A percentile compares a stretch with the other conserved stretches of the same genome.
These are phyloP conservation scores for Listronotus bonariensis DNA, from an alignment of 1,140 invertebrate genomes.

Conservation along the genomic window DNA sequence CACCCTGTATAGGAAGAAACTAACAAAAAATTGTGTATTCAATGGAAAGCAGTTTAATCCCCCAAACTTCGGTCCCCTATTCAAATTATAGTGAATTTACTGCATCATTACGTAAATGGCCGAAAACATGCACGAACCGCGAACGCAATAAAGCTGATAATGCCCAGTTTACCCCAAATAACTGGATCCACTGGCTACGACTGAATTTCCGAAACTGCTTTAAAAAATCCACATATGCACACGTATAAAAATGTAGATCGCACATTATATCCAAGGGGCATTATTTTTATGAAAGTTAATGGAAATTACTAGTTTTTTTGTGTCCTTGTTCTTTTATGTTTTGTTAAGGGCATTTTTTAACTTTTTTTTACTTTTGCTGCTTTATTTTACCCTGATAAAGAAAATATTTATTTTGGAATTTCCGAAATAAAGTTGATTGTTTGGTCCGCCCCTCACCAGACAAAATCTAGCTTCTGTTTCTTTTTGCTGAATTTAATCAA, in stretches of 20 bases:
- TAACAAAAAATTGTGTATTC: too few species aligned
- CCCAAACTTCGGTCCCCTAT: not conserved
- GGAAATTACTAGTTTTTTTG: too few species aligned
- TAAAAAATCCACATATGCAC: not conserved
- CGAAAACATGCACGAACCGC: slow-evolving; percentile 10
- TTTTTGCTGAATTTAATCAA: too few species aligned
- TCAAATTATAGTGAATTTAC: slow-evolving; percentile 18
- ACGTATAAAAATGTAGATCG: not conserved
- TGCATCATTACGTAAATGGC: slow-evolving; percentile 24
- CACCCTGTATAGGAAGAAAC: too few species aligned
- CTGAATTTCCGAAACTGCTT: slow-evolving; percentile 2
- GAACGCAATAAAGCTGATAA: slow-evolving; percentile 19
- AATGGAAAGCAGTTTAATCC: slow-evolving; percentile 4
- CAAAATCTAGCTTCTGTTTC: too few species aligned
- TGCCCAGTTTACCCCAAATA: slow-evolving; percentile 4
- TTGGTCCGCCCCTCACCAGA: too few species aligned
- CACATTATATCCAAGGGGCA: not conserved
- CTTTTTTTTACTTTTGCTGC: too few species aligned
- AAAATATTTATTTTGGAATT: too few species aligned
- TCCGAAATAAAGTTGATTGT: too few species aligned
- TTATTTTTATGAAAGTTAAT: not conserved
- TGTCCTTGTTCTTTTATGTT: too few species aligned
- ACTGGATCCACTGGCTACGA: slow-evolving; percentile 12
- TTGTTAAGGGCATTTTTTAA: too few species aligned
- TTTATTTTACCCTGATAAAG: too few species aligned